Base-by-base conservation (phyloP, 1,140 invertebrate species). In the Drosophila busckii region DNA sequence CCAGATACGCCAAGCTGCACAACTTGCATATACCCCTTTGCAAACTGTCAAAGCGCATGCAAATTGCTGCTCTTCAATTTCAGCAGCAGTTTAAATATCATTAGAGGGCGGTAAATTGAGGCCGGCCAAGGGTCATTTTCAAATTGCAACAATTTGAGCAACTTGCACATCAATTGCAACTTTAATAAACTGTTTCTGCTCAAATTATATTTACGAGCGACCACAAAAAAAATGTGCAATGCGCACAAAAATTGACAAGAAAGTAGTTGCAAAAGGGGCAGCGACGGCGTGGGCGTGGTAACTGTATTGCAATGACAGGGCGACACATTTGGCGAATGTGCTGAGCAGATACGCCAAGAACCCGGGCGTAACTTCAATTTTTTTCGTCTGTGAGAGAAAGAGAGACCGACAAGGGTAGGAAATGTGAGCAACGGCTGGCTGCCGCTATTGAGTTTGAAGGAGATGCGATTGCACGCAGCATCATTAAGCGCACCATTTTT, bases 281-380 rank as follows among this genome's bases (percentile, higher is more conserved):
- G 22, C 17, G 20, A 22, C 9, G 10, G 5, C 13, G 15, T 6
- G 8, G 10, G 6, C 9, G 2, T 10, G 12, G 38, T 13, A 45
- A 41, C n/a, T n/a, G n/a, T n/a, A n/a, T n/a, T n/a, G n/a, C n/a
- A n/a, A n/a, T n/a, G n/a, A n/a, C n/a, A n/a, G n/a, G 60, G 23
- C 40, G 48, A 13, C 60, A 58, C 69, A 67, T 70, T 67, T 66
- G 26, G 49, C 13, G 31, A 76, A 70, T 76, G 70, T 66, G 71
- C 49, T 60, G 82, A 64, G 73, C 88, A 87, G 89, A 85, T 85
- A 84, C 88, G 55, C 49, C 56, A 60, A 44, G 56, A 60, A 60
- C 49, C 26, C 56, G 45, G 55, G 35, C 35, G n/a, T 20, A 19
- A 88, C 84, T 35, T 88, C 82, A 42, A 86, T 82, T 26, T 56